Conservation (phyloP, 2,797 vertebrate species). For the Caiman crocodilus region DNA sequence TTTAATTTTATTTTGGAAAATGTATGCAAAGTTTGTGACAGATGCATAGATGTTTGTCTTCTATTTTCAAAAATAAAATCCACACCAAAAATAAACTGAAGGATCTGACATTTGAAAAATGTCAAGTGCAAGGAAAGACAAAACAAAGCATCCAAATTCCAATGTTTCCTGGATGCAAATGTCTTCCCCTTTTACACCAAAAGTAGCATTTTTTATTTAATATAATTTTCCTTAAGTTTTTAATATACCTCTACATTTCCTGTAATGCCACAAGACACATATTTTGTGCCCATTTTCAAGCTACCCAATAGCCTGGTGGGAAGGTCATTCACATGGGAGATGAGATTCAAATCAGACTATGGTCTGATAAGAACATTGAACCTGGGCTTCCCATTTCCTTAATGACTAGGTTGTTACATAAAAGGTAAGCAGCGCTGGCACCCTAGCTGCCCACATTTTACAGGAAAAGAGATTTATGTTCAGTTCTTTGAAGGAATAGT, state of each 20-base stretch:
- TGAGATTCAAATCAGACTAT: too few relatives aligned
- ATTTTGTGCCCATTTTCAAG: neutral
- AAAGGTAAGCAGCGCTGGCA: neutral
- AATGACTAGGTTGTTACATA: too few relatives aligned
- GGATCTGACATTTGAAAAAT: neutral
- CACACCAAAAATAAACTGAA: neutral
- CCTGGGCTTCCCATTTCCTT: too few relatives aligned
- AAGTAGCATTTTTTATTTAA: neutral
- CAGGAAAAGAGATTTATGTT: neutral
- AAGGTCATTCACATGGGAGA: too few relatives aligned
- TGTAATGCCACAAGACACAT: neutral
- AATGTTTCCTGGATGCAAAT: neutral
- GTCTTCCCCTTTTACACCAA: neutral
- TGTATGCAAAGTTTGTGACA: neutral
- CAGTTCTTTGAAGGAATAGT: neutral
- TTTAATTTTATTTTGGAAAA: slow-evolving; percentile 65
- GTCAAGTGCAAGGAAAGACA: neutral
- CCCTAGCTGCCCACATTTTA: neutral
- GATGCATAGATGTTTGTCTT: neutral
- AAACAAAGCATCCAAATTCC: rapidly evolving
- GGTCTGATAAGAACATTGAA: too few relatives aligned
- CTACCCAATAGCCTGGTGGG: too few relatives aligned
- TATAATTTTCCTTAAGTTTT: too few relatives aligned
- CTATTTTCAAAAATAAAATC: neutral
- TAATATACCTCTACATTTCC: neutral